Conservation (phyloP, 1,140 invertebrate genomes). For the Zaprionus nigranus region DNA sequence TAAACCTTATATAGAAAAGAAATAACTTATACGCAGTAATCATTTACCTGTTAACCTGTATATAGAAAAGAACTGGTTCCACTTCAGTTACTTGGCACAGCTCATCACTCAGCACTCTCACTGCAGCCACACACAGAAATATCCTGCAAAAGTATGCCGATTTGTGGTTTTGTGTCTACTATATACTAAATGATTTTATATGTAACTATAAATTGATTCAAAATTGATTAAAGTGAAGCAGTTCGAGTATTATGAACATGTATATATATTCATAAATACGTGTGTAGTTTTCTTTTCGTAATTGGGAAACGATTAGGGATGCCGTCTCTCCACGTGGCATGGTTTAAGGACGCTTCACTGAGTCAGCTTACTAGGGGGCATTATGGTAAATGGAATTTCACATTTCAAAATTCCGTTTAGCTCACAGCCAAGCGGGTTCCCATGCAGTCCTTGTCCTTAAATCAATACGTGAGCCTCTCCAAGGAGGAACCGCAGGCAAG, state of each 20-base stretch:
- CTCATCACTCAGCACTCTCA: not conserved
- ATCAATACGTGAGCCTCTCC: conserved; percentile 40
- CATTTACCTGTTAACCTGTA: not conserved
- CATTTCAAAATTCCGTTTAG: conserved; percentile 27
- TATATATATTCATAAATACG: no score
- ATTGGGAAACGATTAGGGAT: no score
- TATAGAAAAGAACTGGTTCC: not conserved
- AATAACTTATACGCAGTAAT: not conserved
- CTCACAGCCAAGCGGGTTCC: not conserved
- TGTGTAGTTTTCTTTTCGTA: no score
- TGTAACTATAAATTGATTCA: not conserved
- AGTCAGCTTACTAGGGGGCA: conserved; percentile 17
- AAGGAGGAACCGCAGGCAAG: conserved; percentile 8
- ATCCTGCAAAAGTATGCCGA: not conserved
- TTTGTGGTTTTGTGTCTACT: not conserved
- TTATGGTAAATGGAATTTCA: conserved; percentile 37
- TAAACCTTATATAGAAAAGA: not conserved
- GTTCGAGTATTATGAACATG: no score
- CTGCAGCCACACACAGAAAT: not conserved
- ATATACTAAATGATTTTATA: not conserved
- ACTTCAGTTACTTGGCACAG: not conserved
- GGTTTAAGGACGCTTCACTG: conserved; percentile 9
- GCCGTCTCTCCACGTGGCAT: no score
- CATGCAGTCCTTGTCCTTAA: conserved; percentile 33
- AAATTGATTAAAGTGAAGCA: conserved; percentile 1